phyloP scores from a whole-genome alignment of 2,113 vertebrate species.

The Rhipidura dahli region DNA sequence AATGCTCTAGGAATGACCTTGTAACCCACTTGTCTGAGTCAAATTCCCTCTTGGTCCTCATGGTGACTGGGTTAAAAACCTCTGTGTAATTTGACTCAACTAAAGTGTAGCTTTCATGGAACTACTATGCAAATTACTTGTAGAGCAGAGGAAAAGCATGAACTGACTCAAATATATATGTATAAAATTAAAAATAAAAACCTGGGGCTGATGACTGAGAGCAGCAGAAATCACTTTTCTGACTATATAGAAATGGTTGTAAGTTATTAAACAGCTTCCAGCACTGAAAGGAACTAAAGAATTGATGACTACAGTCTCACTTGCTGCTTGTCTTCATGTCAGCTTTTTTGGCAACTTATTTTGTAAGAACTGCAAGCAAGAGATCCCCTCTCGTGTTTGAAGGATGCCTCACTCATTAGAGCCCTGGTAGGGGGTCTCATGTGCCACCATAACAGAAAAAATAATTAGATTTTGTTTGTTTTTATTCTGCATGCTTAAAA shows the following conservation, averaged over 20 bases:
- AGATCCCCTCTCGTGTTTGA: background rate
- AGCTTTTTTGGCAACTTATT: background rate
- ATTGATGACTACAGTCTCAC: background rate
- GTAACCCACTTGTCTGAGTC: background rate
- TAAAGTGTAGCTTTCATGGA: background rate
- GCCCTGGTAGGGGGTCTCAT: background rate
- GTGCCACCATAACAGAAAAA: background rate
- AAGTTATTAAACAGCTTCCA: background rate
- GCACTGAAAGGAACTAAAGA: background rate
- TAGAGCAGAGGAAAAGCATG: background rate
- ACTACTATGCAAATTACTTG: background rate
- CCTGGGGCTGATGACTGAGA: background rate
- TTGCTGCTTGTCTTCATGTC: background rate
- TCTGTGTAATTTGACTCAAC: background rate
- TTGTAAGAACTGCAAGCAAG: background rate
- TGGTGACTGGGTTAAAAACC: background rate
- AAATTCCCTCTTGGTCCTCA: background rate
- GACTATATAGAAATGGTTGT: background rate
- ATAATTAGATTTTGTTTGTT: background rate
- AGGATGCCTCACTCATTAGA: background rate
- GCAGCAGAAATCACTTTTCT: background rate
- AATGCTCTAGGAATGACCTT: background rate
- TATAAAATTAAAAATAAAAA: background rate
- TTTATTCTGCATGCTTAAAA: background rate
- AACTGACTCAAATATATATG: background rate